Base-by-base conservation (phyloP, 2,113 vertebrate species). In the Apodemus sylvaticus region DNA sequence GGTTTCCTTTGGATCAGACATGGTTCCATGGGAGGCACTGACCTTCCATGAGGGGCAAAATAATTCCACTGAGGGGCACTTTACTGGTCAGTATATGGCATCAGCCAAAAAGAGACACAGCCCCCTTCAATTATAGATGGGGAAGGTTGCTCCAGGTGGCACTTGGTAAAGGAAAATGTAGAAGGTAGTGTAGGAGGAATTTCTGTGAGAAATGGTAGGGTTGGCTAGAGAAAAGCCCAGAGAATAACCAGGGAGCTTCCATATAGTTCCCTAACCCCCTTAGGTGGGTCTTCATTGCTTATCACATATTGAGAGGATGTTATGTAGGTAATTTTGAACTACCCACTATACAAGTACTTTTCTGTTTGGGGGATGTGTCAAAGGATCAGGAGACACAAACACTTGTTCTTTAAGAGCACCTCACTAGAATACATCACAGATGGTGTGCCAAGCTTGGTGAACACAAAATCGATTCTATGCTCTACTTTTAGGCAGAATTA, bases 271-370 rank as follows among this genome's bases (percentile, higher is more conserved):
- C 16, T 39, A 4, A 7, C 31, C 17, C 29, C 29, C 42, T 78
- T 45, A 2, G 20, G 62, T 48, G 58, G 42, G 3, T 22, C 55
- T 85, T 85, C 36, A 10, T 71, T 45, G 22, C 31, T 79, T 26
- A 58, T 76, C 62, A 70, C 26, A 62, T 31, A 58, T 70, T 58
- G 45, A 89, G 24, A 34, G 22, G 26, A 26, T 58, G 16, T 17
- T 79, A 79, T 26, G 29, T 58, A 39, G 22, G 7, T 48, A 13
- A 58, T 53, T 90, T 45, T 91, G 17, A n/a, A 7, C 60, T 64
- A 3, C 0, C 17, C 1, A 29, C 19, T 39, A 29, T 6, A 5
- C 26, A 45, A 2, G 0, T 26, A 86, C 14, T 76, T 6, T 89
- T 95, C 48, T 55, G 17, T 0, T 11, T 58, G 55, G 74, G 31